Conservation (phyloP, 2,797 vertebrate species). For the Pangasius sanitwongsei region DNA sequence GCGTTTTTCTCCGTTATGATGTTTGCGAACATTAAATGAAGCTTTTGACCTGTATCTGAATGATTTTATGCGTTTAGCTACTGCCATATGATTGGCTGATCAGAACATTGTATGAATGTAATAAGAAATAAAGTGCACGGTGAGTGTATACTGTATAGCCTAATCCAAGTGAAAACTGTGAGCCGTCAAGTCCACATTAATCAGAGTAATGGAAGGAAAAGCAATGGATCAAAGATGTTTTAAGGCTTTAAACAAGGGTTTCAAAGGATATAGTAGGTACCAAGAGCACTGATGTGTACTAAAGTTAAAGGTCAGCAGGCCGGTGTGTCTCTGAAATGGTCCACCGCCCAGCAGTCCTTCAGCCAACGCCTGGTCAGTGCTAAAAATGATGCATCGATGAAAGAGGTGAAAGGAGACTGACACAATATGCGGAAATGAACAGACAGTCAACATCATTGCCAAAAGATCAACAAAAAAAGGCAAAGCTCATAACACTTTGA, state of each 20-base stretch:
- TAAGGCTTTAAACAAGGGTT: neutral
- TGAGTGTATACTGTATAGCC: neutral
- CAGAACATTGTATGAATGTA: neutral
- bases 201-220: neutral
- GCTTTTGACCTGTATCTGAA: neutral
- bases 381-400: slow-evolving; percentile 35
- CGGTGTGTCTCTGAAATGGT: neutral
- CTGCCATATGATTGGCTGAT: neutral
- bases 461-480: slow-evolving; percentile 3
- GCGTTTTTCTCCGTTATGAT: neutral
- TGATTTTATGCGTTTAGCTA: neutral
- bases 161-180: neutral
- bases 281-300: neutral
- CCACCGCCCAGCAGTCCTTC: neutral
- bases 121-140: neutral
- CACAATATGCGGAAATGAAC: slow-evolving; percentile 34
- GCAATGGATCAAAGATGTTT: neutral
- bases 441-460: slow-evolving; percentile 22
- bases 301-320: neutral
- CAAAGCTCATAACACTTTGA: neutral
- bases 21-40: neutral
- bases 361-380: slow-evolving; percentile 24
- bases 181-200: neutral
- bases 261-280: neutral
- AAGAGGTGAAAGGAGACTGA: slow-evolving; percentile 36